These are phyloP conservation scores for Chouioia cunea DNA, from an alignment of 2,888 invertebrate genomes.

Conservation along the genomic window DNA sequence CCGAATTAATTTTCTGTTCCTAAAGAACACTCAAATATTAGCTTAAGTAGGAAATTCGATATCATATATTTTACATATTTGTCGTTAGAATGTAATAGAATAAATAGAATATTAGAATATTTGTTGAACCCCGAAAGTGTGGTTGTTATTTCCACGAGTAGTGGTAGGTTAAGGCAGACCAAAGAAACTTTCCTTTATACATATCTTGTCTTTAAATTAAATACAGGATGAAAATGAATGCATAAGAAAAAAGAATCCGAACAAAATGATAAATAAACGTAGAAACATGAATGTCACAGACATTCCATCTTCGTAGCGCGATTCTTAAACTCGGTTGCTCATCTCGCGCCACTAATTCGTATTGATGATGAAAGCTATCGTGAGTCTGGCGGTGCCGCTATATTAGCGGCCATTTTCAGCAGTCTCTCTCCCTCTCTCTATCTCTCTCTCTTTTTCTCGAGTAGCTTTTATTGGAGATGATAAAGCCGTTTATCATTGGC, in stretches of 20 bases:
- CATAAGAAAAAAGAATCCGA: slow-evolving; percentile 4
- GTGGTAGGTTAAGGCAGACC: no score
- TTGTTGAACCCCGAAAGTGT: no score
- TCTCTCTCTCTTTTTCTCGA: slow-evolving; percentile 8
- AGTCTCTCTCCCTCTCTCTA: slow-evolving; percentile 8
- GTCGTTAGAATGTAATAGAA: no score
- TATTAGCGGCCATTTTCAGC: slow-evolving; percentile 36
- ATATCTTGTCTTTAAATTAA: slow-evolving; percentile 15
- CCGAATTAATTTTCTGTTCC: not conserved
- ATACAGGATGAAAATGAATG: slow-evolving; percentile 10
- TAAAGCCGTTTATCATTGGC: slow-evolving; percentile 48
- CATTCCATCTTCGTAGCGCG: slow-evolving; percentile 9
- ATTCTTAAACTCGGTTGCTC: not conserved
- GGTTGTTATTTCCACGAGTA: no score
- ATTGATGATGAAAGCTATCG: slow-evolving; percentile 41
- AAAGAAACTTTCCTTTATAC: no score
- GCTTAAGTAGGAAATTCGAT: no score
- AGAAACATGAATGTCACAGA: slow-evolving; percentile 3
- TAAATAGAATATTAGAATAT: no score
- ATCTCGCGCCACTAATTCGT: slow-evolving; percentile 34
- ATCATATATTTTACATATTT: no score
- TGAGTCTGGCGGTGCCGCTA: not conserved
- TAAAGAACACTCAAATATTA: no score
- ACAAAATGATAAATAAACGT: not conserved
- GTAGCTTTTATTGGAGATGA: slow-evolving; percentile 44